Percentiles rank a stretch among this genome's conserved stretches.
These are phyloP conservation scores for Psittacula cyanocephala DNA, from an alignment of 2,113 vertebrate species.

Conservation along the genomic window DNA sequence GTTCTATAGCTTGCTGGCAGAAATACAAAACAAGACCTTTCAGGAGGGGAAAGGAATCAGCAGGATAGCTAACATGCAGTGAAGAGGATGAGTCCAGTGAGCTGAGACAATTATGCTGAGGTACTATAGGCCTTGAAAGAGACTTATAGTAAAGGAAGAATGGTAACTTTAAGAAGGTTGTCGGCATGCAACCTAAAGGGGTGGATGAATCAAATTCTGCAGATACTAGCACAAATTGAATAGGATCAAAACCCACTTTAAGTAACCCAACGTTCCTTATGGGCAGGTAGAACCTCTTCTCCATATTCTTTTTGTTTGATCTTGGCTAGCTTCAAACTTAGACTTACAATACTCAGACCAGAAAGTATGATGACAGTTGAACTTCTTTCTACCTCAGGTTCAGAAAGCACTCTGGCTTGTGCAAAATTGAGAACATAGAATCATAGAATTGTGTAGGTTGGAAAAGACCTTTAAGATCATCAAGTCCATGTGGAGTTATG, in stretches of 20 bases:
- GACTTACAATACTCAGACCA: background rate
- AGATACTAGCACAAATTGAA: background rate
- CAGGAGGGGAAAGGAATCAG: background rate
- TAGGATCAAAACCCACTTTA: background rate
- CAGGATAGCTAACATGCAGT: background rate
- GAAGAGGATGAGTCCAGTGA: background rate
- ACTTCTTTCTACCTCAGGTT: background rate
- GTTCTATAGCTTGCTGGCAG: background rate
- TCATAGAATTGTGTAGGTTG: background rate
- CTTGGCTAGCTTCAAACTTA: background rate
- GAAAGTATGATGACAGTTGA: background rate
- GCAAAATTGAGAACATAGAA: background rate
- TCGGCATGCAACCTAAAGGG: background rate
- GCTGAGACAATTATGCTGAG: background rate
- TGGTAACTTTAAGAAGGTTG: background rate
- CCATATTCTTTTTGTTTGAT: background rate
- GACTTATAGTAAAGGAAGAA: background rate
- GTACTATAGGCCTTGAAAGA: background rate
- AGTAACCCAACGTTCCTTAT: background rate
- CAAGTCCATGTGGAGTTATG: background rate
- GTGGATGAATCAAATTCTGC: background rate
- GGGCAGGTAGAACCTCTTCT: background rate
- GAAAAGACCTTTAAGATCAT: background rate
- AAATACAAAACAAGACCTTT: slow-evolving; percentile 1
- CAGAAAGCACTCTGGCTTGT: background rate